Evolutionary conservation across 2,888 invertebrate species (phyloP), one percentile per base, ranked within the genome.

Genomic region (Trachelus stipa): DNA sequence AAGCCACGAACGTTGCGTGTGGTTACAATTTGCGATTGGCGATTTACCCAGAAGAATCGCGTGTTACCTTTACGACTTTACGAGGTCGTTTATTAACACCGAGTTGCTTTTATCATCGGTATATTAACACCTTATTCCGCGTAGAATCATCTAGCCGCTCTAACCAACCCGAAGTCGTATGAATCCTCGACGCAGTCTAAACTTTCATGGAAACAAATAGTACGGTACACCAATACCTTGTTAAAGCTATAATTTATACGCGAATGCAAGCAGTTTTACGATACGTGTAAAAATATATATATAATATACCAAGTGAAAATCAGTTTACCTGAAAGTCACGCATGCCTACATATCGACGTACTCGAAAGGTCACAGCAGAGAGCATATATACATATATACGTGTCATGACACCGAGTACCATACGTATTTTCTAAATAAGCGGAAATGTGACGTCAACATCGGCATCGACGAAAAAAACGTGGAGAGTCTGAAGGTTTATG

Each of bases 61-160:
- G 82, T 81, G 82, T 78, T 77, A 68, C 80, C 76, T 78, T 82
- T 81, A 79, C 33, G 78, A 74, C 74, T 83, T 85, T 81, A 83
- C 80, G 83, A 82, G 81, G 75, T 76, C 79, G 74, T 83, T 82
- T 81, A 81, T 85, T 82, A 83, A 81, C 80, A 79, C 76, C 75
- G 73, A 81, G 78, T 83, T 83, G 82, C 79, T 80, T 84, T 82
- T 83, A 83, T 83, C 81, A 83, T 83, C 82, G 77, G 74, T 74
- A 76, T 81, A 84, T 86, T 85, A 85, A 85, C 82, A 81, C 81
- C 79, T 77, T 56, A 9, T 56, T 23, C 9, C 56, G 0, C 56
- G 23, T 23, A 23, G 23, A 15, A 56, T 23, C 23, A 9, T 56
- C 56, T 2, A 56, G 56, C 3, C 9, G 23, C 6, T 23, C 56